Evolutionary conservation across 2,113 vertebrate genomes (phyloP), one percentile per base, ranked within the genome.

Genomic region (Pseudopodoces humilis): DNA sequence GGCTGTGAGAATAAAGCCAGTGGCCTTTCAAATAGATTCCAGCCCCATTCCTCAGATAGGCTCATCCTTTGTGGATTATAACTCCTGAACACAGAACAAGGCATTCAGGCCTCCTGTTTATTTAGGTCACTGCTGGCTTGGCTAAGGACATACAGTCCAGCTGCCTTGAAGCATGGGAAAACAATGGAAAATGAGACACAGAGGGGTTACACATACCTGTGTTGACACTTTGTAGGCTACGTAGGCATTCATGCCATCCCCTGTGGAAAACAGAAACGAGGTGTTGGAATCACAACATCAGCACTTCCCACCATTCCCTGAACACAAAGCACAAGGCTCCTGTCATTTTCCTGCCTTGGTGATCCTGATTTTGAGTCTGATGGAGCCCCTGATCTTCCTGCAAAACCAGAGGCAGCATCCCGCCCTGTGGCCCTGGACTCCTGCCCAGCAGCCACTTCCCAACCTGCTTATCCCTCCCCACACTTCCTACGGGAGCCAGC

Each of bases 231-330:
- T 99, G 97, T 99, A 99, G 95, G 98, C 99, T 97, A 99, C 99
- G 2, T 99, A 99, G 1, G 99, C 99, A 27, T 98, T 99, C 99
- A 99, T 99, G 37, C 99, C 99, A 30, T 99, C 99, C 50, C 99
- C 99, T 99, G 37, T 0, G 9, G 81, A 76, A 94, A 86, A 27
- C 60, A 90, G 60, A 88, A 92, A 59, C 7, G 4, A 90, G 17
- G 33, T 17, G 2, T 44, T 37, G 64, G 28, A 2, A 47, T 15
- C 62, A 58, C 28, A 75, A 30, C 39, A 59, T 62, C 55, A 33
- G 58, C 46, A 15, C 41, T 35, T 37, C 9, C 56, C 44, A 11
- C 33, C 11, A 7, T 4, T 72, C 41, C 47, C 68, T 9, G 35
- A 56, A 43, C 2, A 43, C 77, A 65, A 86, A 86, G 49, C 44